These are phyloP conservation scores for Protodeltote pygarga DNA, from an alignment of 2,888 invertebrate species.

Conservation along the genomic window DNA sequence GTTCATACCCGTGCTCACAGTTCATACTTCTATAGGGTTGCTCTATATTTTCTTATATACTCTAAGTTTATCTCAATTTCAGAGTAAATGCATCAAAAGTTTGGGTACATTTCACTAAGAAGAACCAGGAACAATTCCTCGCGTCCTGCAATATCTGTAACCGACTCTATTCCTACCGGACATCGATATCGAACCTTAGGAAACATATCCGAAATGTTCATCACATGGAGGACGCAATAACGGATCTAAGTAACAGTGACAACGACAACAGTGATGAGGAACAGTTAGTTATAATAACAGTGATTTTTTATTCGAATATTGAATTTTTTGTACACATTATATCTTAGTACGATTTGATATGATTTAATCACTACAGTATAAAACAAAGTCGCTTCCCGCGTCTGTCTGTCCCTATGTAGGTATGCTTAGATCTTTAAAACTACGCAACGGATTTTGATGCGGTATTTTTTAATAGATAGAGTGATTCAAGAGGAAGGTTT, in stretches of 20 bases:
- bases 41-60: too few species aligned
- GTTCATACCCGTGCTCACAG: too few species aligned
- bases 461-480: too few species aligned
- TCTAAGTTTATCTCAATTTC: constrained; percentile 7
- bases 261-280: constrained; percentile 29
- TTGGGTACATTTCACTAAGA: constrained; percentile 36
- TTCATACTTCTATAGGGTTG: too few species aligned
- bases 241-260: background rate
- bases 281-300: constrained; percentile 19
- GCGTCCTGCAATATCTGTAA: constrained; percentile 43
- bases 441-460: too few species aligned
- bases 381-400: too few species aligned
- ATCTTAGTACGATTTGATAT: too few species aligned
- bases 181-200: constrained; percentile 15
- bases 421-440: too few species aligned
- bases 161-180: constrained; percentile 23
- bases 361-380: too few species aligned
- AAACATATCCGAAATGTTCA: constrained; percentile 30
- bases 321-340: too few species aligned
- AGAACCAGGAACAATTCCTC: background rate
- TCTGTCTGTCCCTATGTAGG: too few species aligned
- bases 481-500: too few species aligned
- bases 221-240: rapidly evolving
- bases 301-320: background rate
- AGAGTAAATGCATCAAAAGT: background rate